Evolutionary conservation across 1,140 invertebrate species (phyloP).

Genomic region (Tetraneura akinire): DNA sequence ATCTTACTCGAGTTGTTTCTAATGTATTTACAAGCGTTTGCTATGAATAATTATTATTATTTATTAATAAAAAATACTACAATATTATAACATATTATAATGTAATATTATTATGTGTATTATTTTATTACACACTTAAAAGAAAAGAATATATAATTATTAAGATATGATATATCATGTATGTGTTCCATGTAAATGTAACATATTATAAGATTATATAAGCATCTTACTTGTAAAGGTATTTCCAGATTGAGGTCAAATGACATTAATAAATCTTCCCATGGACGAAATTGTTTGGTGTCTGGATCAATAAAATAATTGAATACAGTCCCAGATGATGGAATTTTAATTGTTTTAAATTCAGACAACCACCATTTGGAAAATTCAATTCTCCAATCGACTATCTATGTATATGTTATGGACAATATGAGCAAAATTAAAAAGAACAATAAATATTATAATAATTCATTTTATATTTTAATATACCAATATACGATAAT

Average conservation of each 20-base stretch:
- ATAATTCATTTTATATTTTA: no score
- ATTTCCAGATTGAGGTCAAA: constrained; percentile 85
- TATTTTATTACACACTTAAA: no score
- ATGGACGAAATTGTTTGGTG: constrained; percentile 81
- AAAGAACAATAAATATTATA: no score
- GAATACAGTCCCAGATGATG: constrained; percentile 79
- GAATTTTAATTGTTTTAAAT: constrained; percentile 90
- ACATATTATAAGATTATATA: no score
- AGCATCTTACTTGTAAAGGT: constrained; percentile 72
- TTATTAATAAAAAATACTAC: no score
- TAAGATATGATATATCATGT: no score
- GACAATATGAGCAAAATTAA: no score
- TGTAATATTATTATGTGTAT: no score
- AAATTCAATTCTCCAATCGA: constrained; percentile 90
- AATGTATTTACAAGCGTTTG: constrained; percentile 81
- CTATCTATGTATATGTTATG: constrained; percentile 60
- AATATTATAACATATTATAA: no score
- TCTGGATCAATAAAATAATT: constrained; percentile 86
- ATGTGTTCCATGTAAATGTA: no score
- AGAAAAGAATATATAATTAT: no score
- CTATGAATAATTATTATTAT: constrained; percentile 59
- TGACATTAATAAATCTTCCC: constrained; percentile 75
- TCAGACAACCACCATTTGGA: constrained; percentile 90
- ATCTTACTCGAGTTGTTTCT: constrained; percentile 86
- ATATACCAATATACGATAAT: no score